A percentile compares a stretch with the other conserved stretches of the same genome.
Conservation (phyloP, 2,888 invertebrate species). For the Dasypolia templi region DNA sequence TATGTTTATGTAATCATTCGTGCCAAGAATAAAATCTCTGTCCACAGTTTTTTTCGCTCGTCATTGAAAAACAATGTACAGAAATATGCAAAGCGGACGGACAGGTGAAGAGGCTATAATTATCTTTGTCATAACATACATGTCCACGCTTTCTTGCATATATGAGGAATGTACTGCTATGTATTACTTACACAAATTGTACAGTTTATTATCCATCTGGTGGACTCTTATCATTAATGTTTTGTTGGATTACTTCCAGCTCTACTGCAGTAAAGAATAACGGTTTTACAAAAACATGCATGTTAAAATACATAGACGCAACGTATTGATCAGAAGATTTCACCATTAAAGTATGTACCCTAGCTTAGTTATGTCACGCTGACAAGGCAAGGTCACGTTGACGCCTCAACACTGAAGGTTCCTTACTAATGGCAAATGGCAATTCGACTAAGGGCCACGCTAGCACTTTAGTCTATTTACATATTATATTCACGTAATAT, state of each 20-base stretch:
- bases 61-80: constrained; percentile 49
- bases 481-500: constrained; percentile 46
- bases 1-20: constrained; percentile 25
- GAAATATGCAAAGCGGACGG: constrained; percentile 51
- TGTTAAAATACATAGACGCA: constrained; percentile 10
- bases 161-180: constrained; percentile 27
- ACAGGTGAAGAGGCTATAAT: constrained; percentile 63
- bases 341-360: constrained; percentile 58
- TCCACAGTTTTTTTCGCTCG: constrained; percentile 38
- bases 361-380: constrained; percentile 60
- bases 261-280: constrained; percentile 20
- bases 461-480: constrained; percentile 45
- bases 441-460: constrained; percentile 48
- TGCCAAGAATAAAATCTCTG: constrained; percentile 30
- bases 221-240: constrained; percentile 18
- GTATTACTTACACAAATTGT: constrained; percentile 28
- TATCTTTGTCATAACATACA: constrained; percentile 60
- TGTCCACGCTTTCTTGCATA: constrained; percentile 31
- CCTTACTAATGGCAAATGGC: constrained; percentile 59
- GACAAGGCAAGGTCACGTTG: constrained; percentile 71
- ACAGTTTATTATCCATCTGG: constrained; percentile 34
- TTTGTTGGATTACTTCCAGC: constrained; percentile 45
- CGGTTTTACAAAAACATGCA: constrained; percentile 1
- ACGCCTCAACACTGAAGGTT: constrained; percentile 57
- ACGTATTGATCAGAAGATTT: constrained; percentile 51